Conservation (phyloP, 2,113 vertebrate genomes). For the Leuciscus idus region DNA sequence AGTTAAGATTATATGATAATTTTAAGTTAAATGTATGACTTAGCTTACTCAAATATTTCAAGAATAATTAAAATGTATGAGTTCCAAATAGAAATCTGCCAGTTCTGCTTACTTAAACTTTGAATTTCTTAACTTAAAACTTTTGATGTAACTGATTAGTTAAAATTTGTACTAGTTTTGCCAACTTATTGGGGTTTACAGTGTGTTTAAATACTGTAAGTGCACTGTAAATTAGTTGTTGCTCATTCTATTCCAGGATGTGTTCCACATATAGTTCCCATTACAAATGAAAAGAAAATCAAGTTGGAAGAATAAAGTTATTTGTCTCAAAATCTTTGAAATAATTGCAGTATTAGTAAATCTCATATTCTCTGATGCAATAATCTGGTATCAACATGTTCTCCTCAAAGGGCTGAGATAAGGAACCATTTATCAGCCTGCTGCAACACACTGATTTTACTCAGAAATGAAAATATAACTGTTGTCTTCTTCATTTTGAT, state of each 20-base stretch:
- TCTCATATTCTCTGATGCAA: background rate
- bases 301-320: background rate
- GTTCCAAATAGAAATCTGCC: too few species aligned
- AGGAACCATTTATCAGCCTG: background rate
- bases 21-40: too few species aligned
- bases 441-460: constrained; percentile 16
- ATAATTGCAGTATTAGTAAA: background rate
- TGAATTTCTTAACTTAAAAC: too few species aligned
- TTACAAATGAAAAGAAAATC: background rate
- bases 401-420: background rate
- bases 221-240: background rate
- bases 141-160: too few species aligned
- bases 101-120: too few species aligned
- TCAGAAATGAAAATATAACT: constrained; percentile 7
- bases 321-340: background rate
- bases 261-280: background rate
- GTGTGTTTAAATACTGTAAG: background rate
- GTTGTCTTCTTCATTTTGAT: constrained; percentile 45
- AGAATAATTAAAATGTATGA: too few species aligned
- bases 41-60: too few species aligned
- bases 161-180: too few species aligned
- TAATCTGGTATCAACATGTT: background rate
- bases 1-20: too few species aligned
- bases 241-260: background rate
- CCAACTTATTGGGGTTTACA: too few species aligned